Conservation (phyloP, 2,797 vertebrate species). For the Sylvia borin region DNA sequence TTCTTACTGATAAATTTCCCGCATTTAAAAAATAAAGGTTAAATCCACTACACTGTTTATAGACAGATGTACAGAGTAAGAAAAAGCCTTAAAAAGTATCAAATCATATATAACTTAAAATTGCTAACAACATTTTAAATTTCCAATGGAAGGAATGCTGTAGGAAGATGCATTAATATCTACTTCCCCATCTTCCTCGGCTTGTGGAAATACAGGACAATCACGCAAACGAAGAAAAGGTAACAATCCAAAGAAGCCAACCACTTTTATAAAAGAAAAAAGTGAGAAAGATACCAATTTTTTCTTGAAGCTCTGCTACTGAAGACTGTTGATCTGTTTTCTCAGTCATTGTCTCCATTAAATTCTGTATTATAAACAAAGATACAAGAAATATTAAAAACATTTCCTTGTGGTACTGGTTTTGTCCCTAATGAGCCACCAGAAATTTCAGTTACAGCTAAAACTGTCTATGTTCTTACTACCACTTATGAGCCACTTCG, state of each 20-base stretch:
- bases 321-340: slow-evolving; percentile 72
- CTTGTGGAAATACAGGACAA: background rate
- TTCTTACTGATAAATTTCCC: background rate
- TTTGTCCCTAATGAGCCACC: background rate
- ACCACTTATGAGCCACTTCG: background rate
- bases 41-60: background rate
- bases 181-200: background rate
- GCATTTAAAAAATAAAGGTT: background rate
- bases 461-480: background rate
- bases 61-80: background rate
- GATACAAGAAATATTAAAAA: slow-evolving; percentile 46
- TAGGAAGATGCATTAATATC: background rate
- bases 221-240: background rate
- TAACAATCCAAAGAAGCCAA: background rate
- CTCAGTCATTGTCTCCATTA: slow-evolving; percentile 72
- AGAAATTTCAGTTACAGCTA: background rate
- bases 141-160: background rate
- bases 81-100: background rate
- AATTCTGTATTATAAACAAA: slow-evolving; percentile 76
- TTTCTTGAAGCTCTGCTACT: slow-evolving; percentile 78
- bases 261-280: background rate
- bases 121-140: background rate
- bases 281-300: slow-evolving; percentile 83
- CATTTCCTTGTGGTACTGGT: background rate
- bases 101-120: background rate